Evolutionary conservation across 2,888 invertebrate genomes (phyloP), one percentile per base, ranked within the genome.

Genomic region (Mimas tiliae): DNA sequence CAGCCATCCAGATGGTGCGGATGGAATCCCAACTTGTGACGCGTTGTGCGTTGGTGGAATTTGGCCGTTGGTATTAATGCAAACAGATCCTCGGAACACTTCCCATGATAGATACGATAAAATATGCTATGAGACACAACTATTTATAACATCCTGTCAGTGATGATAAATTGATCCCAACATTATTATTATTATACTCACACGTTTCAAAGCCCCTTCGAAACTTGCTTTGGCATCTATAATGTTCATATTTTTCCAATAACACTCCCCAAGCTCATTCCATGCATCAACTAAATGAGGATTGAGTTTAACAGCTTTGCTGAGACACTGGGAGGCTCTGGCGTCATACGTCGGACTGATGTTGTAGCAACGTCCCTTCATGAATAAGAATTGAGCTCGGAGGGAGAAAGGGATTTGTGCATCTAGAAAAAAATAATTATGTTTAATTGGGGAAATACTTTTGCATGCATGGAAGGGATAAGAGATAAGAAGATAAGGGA

Each of bases 261-360:
- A 97, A 80, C 96, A 97, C 85, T 98, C 97, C 0, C 98, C 98
- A 0, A 98, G 93, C 83, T 98, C 96, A 81, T 98, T 98, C 98
- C 98, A 98, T 0, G 97, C 97, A 65, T 96, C 96, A 0, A 96
- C 95, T 65, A 96, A 87, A 74, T 95, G 96, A 0, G 97, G 97
- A 80, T 97, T 96, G 51, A 98, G 89, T 85, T 98, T 98, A 0
- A 98, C 96, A 4, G 98, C 96, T 85, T 97, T 97, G 63, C 97
- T 96, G 58, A 98, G 91, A 63, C 95, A 94, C 76, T 96, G 96
- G 69, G 96, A 95, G 0, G 97, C 96, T 75, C 96, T 94, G 16
- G 95, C 94, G 76, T 95, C 95, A 80, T 96, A 96, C 45, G 94
- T 94, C 0, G 95, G 94, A 34, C 94, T 90, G 0, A 97, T 95